Conservation (phyloP, 2,888 invertebrate genomes). For the Phaonia tiefii region DNA sequence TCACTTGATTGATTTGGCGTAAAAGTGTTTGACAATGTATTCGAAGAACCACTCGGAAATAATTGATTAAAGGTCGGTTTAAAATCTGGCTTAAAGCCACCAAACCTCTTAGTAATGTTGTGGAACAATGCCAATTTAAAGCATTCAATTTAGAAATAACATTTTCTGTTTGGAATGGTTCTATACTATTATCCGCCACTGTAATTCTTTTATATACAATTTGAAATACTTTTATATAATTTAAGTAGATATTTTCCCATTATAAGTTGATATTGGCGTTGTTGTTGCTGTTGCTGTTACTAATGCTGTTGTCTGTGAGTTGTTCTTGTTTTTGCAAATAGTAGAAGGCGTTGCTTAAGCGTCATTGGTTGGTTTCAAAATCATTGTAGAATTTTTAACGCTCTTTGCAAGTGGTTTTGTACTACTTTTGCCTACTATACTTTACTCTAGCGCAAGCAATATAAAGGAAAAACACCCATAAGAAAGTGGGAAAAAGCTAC, state of each 20-base stretch:
- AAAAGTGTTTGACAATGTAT: too few relatives aligned
- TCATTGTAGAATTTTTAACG: slow-evolving; percentile 9
- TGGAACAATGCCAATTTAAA: too few relatives aligned
- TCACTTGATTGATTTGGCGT: too few relatives aligned
- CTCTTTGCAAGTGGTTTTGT: neutral
- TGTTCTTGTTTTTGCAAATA: slow-evolving; percentile 12
- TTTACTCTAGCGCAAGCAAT: too few relatives aligned
- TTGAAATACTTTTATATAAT: slow-evolving; percentile 34
- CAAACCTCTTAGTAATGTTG: too few relatives aligned
- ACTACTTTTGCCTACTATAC: slow-evolving; percentile 36
- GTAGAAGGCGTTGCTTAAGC: slow-evolving; percentile 62
- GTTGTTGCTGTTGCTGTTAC: slow-evolving; percentile 21
- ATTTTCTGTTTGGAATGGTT: too few relatives aligned
- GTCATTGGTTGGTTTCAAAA: slow-evolving; percentile 53
- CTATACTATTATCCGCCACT: too few relatives aligned
- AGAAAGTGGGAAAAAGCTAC: neutral
- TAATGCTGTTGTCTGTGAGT: neutral
- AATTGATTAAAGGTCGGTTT: too few relatives aligned
- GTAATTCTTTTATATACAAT: slow-evolving; percentile 38
- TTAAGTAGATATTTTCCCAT: slow-evolving; percentile 29
- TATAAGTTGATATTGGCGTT: slow-evolving; percentile 16
- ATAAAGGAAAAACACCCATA: too few relatives aligned
- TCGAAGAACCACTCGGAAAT: too few relatives aligned
- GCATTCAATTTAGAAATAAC: too few relatives aligned
- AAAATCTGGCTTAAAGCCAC: too few relatives aligned